Evolutionary conservation across 2,113 vertebrate species (phyloP), one percentile per base, ranked within the genome.

Genomic region (Gymnobelideus leadbeateri): DNA sequence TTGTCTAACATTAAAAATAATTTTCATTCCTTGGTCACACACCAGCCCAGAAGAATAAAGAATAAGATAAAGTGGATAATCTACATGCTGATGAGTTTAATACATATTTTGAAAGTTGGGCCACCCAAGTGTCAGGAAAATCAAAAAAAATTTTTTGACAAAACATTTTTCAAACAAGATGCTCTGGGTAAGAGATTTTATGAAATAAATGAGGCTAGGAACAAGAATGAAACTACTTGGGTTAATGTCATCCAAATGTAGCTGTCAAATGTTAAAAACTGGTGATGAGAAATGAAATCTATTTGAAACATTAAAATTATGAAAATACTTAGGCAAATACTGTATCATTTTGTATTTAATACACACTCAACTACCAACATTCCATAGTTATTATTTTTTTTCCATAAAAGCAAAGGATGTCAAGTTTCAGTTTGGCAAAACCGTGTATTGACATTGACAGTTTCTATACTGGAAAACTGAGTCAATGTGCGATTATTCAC

Each of bases 311-410:
- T 77, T 43, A 55, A 92, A n/a, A 91, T n/a, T 92, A 46, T 92
- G 24, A 51, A 51, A 90, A 90, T 89, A 95, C 91, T 28, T 61
- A n/a, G 16, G 91, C 53, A 92, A 49, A 68, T 68, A n/a, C 49
- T 49, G 14, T 89, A 51, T 51, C 55, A 46, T 25, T 84, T 91
- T 37, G n/a, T 28, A 77, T 77, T 77, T 84, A 84, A 84, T 84
- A 43, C n/a, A 84, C 37, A 84, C 95, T 93, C 51, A 96, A 89
- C 91, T 98, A 91, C 94, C 96, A 98, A 97, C 95, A 97, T 25
- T 53, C 92, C 53, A 95, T 14, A n/a, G 91, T 89, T 50, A 77
- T 51, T 89, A 91, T 31, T 11, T 0, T 37, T 51, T 92, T 43
- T 26, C 14, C 51, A 4, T 55, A 96, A 26, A 91, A 49, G 16